Evolutionary conservation across 2,113 vertebrate genomes (phyloP), one percentile per base, ranked within the genome.

Genomic region (Vanacampus margaritifer): DNA sequence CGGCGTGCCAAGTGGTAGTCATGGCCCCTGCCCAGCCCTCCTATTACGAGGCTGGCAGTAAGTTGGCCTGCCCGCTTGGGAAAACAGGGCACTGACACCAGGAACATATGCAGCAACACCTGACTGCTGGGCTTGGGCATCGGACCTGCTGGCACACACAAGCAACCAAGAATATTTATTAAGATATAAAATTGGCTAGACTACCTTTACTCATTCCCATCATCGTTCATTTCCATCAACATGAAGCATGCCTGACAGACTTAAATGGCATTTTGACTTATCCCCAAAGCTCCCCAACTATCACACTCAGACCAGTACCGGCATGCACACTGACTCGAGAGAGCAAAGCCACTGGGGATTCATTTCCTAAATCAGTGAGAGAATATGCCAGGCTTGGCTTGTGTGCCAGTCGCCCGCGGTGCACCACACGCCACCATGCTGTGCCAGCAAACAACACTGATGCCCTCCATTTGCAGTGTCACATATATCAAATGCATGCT

Each of bases 381-480:
- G 92, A 87, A 91, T 90, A 90, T 91, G 93, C 91, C 94, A 92
- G 91, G 89, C 92, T 93, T 92, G 91, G 95, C 92, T 92, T 93
- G 94, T 92, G 92, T 93, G 94, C 93, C 93, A 91, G 93, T 93
- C 90, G 93, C 95, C 95, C 85, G 94, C 93, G 91, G 94, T 94
- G 95, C 90, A 91, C 94, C 93, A 93, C 95, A 94, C 94, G 93
- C 94, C 94, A 94, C 93, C 94, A 95, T 92, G 93, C 95, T 93
- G 94, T 95, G 94, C 94, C 94, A 95, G 94, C 93, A 94, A 94
- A 93, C 94, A 92, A 92, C 93, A 93, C 94, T 93, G 94, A 95
- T 96, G 95, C 95, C 94, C 93, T 94, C 94, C 93, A 94, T 94
- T 93, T 94, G 94, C 95, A 93, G 93, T 94, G 94, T 94, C 94